Evolutionary conservation across 2,113 vertebrate genomes (phyloP), one percentile per base, ranked within the genome.

Genomic region (Enhydra lutris): DNA sequence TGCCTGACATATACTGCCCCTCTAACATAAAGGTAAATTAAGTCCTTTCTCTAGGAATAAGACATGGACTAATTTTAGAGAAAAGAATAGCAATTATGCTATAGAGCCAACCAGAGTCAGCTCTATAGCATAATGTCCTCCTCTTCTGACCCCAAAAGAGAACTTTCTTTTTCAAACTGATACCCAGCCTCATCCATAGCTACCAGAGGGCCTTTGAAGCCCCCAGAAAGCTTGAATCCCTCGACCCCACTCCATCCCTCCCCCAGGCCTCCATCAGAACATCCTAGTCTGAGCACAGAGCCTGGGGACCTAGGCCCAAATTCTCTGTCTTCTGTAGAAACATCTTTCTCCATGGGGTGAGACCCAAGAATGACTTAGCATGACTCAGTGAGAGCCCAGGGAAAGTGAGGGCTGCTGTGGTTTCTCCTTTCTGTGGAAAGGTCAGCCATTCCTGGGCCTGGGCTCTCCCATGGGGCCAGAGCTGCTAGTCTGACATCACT

Each of bases 351-450:
- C 18, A 12, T 31, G 61, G 55, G 55, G 15, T 1, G 0, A 65
- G 34, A 86, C 59, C 73, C 74, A 94, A 45, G 31, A 74, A 76
- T 92, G 87, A 90, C 57, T 97, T 63, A 92, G 24, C 80, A 85
- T 88, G 92, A 96, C 39, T 96, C 97, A 95, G 42, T 11, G 13
- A 91, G 29, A 96, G 36, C 34, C 63, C 74, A 88, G 79, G 63
- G 92, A 96, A 97, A 97, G 95, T 95, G 85, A 96, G 65, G 21
- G 20, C 89, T 96, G 69, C n/a, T 92, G 88, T 90, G 84, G 74
- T 85, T 96, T 98, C 83, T 92, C 63, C 55, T 94, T 95, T 84
- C 74, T 96, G 82, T 74, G 89, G 86, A 91, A 97, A 97, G 79
- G 81, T 97, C 97, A 98, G 57, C 23, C 36, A 36, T n/a, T 81